A percentile compares a stretch with the other conserved stretches of the same genome.
Evolutionary conservation across 1,140 invertebrate species (phyloP).

Genomic region (Aleiodes sp.): DNA sequence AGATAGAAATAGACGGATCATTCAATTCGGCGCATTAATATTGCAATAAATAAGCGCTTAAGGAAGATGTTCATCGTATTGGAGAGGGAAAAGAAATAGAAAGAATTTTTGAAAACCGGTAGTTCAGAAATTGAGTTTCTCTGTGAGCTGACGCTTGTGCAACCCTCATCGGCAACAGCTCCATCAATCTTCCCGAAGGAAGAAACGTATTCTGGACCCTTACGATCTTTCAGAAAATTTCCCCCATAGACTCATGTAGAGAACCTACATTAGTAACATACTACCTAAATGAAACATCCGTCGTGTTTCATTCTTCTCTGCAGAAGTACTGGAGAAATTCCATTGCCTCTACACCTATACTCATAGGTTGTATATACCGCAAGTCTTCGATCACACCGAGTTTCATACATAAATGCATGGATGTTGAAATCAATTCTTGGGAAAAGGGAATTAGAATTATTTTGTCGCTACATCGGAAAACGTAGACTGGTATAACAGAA

Average conservation of each 20-base stretch:
- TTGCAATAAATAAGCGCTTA: too few relatives aligned
- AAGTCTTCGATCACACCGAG: background rate
- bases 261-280: slow-evolving; percentile 40
- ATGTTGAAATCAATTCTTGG: background rate
- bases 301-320: slow-evolving; percentile 2
- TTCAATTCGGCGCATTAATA: too few relatives aligned
- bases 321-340: background rate
- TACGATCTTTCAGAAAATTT: slow-evolving; percentile 36
- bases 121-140: too few relatives aligned
- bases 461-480: slow-evolving; percentile 33
- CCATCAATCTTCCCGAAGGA: slow-evolving; percentile 61
- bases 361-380: background rate
- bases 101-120: too few relatives aligned
- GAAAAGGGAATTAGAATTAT: slow-evolving; percentile 38
- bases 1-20: too few relatives aligned
- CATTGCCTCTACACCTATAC: background rate
- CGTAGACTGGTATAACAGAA: background rate
- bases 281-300: slow-evolving; percentile 40
- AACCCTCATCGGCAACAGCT: too few relatives aligned
- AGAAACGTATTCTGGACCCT: slow-evolving; percentile 45
- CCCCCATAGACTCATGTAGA: slow-evolving; percentile 33
- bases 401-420: slow-evolving; percentile 41
- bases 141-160: too few relatives aligned
- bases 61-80: too few relatives aligned
- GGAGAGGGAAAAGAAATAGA: too few relatives aligned